Conservation (phyloP, 2,888 invertebrate species). For the Alsophila aescularia region DNA sequence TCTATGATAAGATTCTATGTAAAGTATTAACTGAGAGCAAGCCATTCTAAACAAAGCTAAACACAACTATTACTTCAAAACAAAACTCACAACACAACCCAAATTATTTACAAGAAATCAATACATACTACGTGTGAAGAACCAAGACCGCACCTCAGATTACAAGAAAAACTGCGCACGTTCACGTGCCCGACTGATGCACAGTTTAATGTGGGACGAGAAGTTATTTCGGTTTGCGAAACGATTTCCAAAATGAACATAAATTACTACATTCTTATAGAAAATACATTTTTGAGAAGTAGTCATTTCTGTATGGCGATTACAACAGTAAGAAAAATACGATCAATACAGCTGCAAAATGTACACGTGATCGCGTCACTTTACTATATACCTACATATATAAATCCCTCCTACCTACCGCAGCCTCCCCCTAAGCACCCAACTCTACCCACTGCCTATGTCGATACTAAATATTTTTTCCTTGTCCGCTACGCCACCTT, state of each 20-base stretch:
- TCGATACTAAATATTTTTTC: constrained; percentile 75
- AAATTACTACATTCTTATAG: constrained; percentile 16
- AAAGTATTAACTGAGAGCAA: no score
- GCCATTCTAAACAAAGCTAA: neutral
- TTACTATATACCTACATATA: constrained; percentile 53
- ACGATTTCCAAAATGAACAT: constrained; percentile 15
- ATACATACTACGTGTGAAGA: constrained; percentile 7
- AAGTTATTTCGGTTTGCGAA: constrained; percentile 18
- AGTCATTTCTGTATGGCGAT: constrained; percentile 1
- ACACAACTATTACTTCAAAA: neutral
- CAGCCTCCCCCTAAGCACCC: constrained; percentile 75
- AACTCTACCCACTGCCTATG: constrained; percentile 63
- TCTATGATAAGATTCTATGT: no score
- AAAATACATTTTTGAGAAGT: constrained; percentile 7
- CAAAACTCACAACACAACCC: neutral
- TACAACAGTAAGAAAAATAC: constrained; percentile 66
- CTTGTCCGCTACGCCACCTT: constrained; percentile 48
- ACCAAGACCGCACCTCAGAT: no score
- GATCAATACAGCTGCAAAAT: constrained; percentile 84
- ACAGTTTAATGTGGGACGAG: constrained; percentile 12
- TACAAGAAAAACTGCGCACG: neutral
- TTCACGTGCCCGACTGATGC: constrained; percentile 12
- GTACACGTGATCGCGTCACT: constrained; percentile 84
- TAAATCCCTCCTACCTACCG: constrained; percentile 78
- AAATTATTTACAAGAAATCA: neutral